Conservation (phyloP, 1,140 invertebrate genomes). For the Drosophila malerkotliana region DNA sequence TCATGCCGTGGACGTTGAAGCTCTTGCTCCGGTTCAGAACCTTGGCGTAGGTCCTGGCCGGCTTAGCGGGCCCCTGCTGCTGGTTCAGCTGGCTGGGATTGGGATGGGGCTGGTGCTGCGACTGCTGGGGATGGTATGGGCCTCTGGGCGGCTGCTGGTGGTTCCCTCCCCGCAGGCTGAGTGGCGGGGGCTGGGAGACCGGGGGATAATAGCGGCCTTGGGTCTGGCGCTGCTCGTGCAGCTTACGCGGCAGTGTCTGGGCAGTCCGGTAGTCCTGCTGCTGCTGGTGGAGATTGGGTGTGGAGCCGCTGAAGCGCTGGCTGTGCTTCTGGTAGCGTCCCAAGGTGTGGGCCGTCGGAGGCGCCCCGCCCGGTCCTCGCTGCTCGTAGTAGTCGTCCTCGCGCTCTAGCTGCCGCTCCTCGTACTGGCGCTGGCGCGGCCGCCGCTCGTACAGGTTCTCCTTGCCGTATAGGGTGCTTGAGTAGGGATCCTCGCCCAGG, state of each 20-base stretch:
- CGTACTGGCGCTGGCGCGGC: slow-evolving; percentile 51
- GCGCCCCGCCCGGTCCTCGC: slow-evolving; percentile 26
- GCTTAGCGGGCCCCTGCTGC: slow-evolving; percentile 88
- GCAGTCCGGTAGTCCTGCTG: slow-evolving; percentile 88
- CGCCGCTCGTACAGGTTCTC: slow-evolving; percentile 90
- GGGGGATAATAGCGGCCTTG: background rate
- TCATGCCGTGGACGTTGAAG: slow-evolving; percentile 90
- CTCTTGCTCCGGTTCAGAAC: slow-evolving; percentile 92
- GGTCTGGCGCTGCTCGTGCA: slow-evolving; percentile 84
- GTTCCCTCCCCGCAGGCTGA: slow-evolving; percentile 9
- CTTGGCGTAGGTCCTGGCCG: slow-evolving; percentile 89
- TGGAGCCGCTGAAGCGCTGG: slow-evolving; percentile 86
- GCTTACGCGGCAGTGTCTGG: slow-evolving; percentile 91
- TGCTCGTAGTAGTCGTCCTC: slow-evolving; percentile 68
- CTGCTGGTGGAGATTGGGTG: slow-evolving; percentile 74
- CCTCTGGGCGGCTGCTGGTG: slow-evolving; percentile 39
- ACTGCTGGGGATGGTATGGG: background rate
- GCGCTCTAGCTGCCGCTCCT: slow-evolving; percentile 30
- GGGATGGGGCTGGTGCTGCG: background rate
- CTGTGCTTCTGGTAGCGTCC: slow-evolving; percentile 91
- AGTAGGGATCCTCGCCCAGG: slow-evolving; percentile 92
- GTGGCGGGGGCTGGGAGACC: background rate
- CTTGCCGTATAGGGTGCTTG: slow-evolving; percentile 90
- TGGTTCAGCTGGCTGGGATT: slow-evolving; percentile 83
- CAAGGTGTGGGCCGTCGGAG: slow-evolving; percentile 85